Conservation (phyloP, 1,140 invertebrate species). For the Phthorimaea operculella region DNA sequence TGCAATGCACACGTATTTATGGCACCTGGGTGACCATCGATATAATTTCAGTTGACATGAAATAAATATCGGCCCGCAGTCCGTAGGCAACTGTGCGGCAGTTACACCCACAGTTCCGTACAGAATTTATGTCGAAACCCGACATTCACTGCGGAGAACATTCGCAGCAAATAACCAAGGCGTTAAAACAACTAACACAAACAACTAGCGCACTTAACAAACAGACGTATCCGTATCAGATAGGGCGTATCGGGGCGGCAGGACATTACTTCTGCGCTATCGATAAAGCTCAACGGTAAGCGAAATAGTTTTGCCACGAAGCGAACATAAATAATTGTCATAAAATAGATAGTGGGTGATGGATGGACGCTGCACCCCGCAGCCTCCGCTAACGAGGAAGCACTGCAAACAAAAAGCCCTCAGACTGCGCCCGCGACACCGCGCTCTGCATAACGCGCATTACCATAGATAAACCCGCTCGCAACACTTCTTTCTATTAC, state of each 20-base stretch:
- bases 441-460: conserved; percentile 6
- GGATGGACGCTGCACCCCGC: conserved; percentile 40
- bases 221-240: conserved; percentile 65
- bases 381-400: conserved; percentile 41
- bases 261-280: conserved; percentile 63
- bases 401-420: conserved; percentile 31
- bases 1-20: background rate
- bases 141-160: conserved; percentile 58
- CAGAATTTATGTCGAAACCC: conserved; percentile 61
- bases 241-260: conserved; percentile 56
- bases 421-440: background rate
- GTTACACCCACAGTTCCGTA: conserved; percentile 62
- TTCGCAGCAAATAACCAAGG: conserved; percentile 61
- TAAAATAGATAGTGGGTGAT: conserved; percentile 60
- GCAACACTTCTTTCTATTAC: conserved; percentile 10
- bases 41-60: conserved; percentile 39
- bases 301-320: conserved; percentile 59
- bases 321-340: conserved; percentile 66
- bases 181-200: conserved; percentile 60
- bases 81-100: conserved; percentile 42
- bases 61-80: conserved; percentile 48
- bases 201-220: conserved; percentile 63
- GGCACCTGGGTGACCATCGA: conserved; percentile 29
- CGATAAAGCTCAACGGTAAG: conserved; percentile 65
- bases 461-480: background rate